Base-by-base conservation (phyloP, 2,113 vertebrate species). In the Ictalurus furcatus region DNA sequence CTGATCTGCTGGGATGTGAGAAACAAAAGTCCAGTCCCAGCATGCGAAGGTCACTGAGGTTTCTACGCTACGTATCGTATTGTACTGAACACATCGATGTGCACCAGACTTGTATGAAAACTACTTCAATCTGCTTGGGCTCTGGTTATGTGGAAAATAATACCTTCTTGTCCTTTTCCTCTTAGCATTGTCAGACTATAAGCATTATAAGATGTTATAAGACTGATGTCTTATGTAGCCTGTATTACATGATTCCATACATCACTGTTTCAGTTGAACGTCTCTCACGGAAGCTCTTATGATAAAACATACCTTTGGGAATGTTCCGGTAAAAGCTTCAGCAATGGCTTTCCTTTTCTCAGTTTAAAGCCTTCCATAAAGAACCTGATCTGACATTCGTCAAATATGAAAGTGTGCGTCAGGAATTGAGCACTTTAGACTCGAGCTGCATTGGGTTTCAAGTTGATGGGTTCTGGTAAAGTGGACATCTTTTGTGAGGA, bases 381-480 rank as follows among this genome's bases (percentile, higher is more conserved):
- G 19, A 82, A 67, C 48, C 21, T 5, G 78, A 88, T 88, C 79
- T 40, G 48, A 58, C 76, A 58, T 69, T 52, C 52, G 34, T 88
- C 78, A 88, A 71, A 21, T 82, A 37, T 59, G n/a, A 80, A 69
- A 81, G 40, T 54, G 76, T 54, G 61, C 40, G 25, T 4, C 59
- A 28, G 54, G 16, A n/a, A 80, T 44, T 40, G 59, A 67, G 28
- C 28, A 80, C 86, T 80, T 61, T 17, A 65, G 34, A 65, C 52
- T 34, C 40, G 52, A 87, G 76, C 76, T 69, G 44, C 61, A 56
- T 87, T 30, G 25, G 78, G 52, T 82, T 82, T 71, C 63, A 54
- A 23, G 30, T 82, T 13, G 21, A 58, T 82, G 76, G 81, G 17
- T 71, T 71, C 78, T 69, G 87, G 44, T 82, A 71, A 88, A 69